These are phyloP conservation scores for Eilema sororculum DNA, from an alignment of 2,888 invertebrate genomes.

Conservation along the genomic window DNA sequence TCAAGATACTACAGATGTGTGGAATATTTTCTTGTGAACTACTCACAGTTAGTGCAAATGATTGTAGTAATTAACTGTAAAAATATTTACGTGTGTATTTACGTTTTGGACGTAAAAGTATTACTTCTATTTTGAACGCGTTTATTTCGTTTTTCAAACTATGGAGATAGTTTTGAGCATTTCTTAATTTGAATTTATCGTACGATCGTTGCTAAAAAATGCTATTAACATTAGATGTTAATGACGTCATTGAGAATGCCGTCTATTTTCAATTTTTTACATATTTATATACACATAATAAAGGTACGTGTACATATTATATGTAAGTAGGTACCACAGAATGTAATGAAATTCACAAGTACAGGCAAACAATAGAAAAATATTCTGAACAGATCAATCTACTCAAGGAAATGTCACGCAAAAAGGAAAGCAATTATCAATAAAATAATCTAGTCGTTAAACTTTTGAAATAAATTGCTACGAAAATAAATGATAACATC, in stretches of 20 bases:
- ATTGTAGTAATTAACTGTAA: conserved; percentile 46
- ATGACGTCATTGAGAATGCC: not conserved
- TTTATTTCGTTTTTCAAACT: not conserved
- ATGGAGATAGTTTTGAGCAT: not conserved
- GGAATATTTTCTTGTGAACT: conserved; percentile 47
- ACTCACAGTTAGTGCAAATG: conserved; percentile 44
- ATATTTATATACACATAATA: too few relatives aligned
- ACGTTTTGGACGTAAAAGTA: not conserved
- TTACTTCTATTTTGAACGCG: not conserved
- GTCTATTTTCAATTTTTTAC: too few relatives aligned
- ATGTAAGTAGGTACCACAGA: not conserved
- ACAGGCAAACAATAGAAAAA: not conserved
- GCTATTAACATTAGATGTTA: not conserved
- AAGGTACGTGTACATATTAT: too few relatives aligned
- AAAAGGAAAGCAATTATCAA: not conserved
- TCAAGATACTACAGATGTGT: conserved; percentile 42
- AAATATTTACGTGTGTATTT: conserved; percentile 32
- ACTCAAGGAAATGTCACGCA: conserved; percentile 7
- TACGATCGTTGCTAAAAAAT: not conserved
- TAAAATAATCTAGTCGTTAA: not conserved
- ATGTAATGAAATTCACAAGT: not conserved
- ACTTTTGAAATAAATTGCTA: not conserved
- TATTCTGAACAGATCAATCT: not conserved
- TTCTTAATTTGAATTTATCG: not conserved
- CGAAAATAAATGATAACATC: not conserved